Percentiles rank a stretch among this genome's conserved stretches.
Evolutionary conservation across 2,113 vertebrate genomes (phyloP).

Genomic region (Leucoraja erinaceus): DNA sequence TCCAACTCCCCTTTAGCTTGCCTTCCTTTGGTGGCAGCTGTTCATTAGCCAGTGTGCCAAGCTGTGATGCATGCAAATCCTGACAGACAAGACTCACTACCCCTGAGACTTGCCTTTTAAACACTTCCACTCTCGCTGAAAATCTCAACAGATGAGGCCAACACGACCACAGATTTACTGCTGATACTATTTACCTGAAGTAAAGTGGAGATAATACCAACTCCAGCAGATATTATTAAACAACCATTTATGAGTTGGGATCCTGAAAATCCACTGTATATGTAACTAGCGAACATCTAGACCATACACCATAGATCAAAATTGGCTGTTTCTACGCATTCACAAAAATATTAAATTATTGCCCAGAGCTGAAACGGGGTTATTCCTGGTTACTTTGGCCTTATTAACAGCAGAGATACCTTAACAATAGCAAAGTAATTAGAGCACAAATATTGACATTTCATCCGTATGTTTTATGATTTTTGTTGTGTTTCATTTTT

Average conservation of each 20-base stretch:
- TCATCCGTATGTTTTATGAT: neutral
- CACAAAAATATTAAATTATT: neutral
- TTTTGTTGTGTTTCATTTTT: neutral
- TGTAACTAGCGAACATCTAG: neutral
- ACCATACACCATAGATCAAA: neutral
- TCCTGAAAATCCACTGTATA: neutral
- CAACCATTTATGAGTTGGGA: neutral
- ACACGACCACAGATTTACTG: too few species aligned
- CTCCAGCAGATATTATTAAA: neutral
- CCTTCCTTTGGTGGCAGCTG: too few species aligned
- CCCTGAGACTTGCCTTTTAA: too few species aligned
- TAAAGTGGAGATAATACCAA: neutral
- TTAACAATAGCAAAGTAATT: neutral
- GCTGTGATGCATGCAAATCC: too few species aligned
- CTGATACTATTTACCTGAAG: neutral
- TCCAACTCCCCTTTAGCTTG: too few species aligned
- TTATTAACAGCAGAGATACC: neutral
- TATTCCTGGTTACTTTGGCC: neutral
- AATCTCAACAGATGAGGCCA: too few species aligned
- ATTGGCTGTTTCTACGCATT: neutral
- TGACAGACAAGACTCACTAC: too few species aligned
- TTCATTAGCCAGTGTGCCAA: too few species aligned
- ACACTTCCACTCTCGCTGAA: too few species aligned
- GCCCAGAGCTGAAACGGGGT: neutral
- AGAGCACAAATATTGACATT: neutral